These are phyloP conservation scores for Drosophila saltans DNA, from an alignment of 1,140 invertebrate species.

Conservation along the genomic window DNA sequence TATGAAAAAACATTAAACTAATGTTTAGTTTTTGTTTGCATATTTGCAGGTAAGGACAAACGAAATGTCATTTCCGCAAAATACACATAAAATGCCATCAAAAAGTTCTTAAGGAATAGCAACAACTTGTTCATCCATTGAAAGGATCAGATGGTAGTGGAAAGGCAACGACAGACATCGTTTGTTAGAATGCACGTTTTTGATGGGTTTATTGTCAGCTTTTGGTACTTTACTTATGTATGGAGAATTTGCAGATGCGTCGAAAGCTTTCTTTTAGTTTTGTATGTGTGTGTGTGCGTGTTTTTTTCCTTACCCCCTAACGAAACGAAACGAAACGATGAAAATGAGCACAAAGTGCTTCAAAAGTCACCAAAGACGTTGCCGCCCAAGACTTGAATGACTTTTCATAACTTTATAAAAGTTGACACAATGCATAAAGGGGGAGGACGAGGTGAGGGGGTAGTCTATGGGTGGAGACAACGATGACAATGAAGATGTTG, in stretches of 20 bases:
- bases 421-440: slow-evolving; percentile 63
- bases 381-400: slow-evolving; percentile 67
- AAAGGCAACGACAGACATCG: not conserved
- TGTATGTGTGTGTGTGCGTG: not conserved
- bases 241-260: slow-evolving; percentile 26
- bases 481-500: slow-evolving; percentile 59
- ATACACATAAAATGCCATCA: not conserved
- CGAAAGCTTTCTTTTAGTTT: slow-evolving; percentile 40
- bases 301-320: not conserved
- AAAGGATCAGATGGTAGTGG: not conserved
- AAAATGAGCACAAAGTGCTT: slow-evolving; percentile 76
- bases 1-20: not conserved
- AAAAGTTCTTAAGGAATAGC: not conserved
- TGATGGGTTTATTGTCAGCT: slow-evolving; percentile 74
- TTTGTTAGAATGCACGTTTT: slow-evolving; percentile 52
- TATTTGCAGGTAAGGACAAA: too few species aligned
- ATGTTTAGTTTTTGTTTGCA: not conserved
- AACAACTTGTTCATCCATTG: not conserved
- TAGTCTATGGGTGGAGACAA: slow-evolving; percentile 16
- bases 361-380: slow-evolving; percentile 59
- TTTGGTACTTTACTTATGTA: slow-evolving; percentile 10
- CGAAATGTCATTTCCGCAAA: not conserved
- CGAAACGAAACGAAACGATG: slow-evolving; percentile 26
- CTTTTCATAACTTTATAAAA: slow-evolving; percentile 80
- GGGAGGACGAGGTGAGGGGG: not conserved